Evolutionary conservation across 1,140 invertebrate genomes (phyloP).

Genomic region (Zaprionus taronus): DNA sequence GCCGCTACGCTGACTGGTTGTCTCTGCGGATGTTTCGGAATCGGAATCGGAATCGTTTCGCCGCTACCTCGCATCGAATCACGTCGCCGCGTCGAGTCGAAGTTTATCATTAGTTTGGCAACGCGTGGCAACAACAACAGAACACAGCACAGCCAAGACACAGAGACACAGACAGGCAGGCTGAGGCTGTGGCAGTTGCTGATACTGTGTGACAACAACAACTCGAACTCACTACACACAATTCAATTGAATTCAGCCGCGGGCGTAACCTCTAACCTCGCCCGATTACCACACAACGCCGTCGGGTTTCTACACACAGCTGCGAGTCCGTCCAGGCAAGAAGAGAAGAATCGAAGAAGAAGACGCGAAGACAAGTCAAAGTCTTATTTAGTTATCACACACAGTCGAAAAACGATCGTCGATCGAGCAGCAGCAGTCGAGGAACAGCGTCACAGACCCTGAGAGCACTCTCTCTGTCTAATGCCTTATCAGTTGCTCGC

Average conservation of each 20-base stretch:
- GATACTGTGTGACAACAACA: constrained; percentile 32
- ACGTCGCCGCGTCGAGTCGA: constrained; percentile 20
- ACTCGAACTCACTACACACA: constrained; percentile 7
- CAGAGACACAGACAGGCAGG: background rate
- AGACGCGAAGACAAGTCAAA: constrained; percentile 15
- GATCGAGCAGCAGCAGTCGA: constrained; percentile 21
- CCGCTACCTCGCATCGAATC: constrained; percentile 21
- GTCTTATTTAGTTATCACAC: constrained; percentile 52
- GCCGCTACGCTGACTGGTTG: constrained; percentile 69
- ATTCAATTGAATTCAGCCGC: constrained; percentile 40
- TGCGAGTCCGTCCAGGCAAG: constrained; percentile 24
- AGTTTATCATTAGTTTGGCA: constrained; percentile 27
- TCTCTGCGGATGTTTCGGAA: constrained; percentile 43
- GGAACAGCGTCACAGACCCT: constrained; percentile 6
- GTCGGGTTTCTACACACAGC: constrained; percentile 25
- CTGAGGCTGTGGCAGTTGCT: constrained; percentile 11
- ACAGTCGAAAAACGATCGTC: constrained; percentile 10
- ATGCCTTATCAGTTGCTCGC: constrained; percentile 69
- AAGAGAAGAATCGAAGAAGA: no score
- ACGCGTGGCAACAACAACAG: constrained; percentile 52
- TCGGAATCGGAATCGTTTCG: constrained; percentile 13
- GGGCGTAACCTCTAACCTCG: constrained; percentile 49
- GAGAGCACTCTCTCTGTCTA: constrained; percentile 27
- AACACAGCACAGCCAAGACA: no score
- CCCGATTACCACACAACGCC: constrained; percentile 39